Evolutionary conservation across 2,888 invertebrate species (phyloP), one percentile per base, ranked within the genome.

Genomic region (Polydesmus complanatus): DNA sequence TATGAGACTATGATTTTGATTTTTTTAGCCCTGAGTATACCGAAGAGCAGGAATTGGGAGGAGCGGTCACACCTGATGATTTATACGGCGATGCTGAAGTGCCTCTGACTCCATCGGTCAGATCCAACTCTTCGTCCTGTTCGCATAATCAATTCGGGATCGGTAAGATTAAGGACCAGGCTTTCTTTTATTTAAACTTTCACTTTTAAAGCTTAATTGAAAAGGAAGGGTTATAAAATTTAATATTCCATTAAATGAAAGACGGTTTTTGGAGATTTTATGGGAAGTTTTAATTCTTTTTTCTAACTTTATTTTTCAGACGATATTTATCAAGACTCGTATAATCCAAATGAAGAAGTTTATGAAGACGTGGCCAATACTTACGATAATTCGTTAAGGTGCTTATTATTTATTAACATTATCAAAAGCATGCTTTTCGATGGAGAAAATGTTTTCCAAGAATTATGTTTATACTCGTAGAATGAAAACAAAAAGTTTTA

Each of bases 11-110:
- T n/a, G n/a, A n/a, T n/a, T n/a, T n/a, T n/a, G n/a, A n/a, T n/a
- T n/a, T n/a, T n/a, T 37, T 37, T 8, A 56, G 56, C 21, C 56
- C 56, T 18, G 56, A 56, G n/a, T 56, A 27, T 25, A 56, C 56
- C 22, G 56, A 56, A 22, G 56, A 56, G n/a, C 27, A 56, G 48
- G 56, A 56, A 47, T 22, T 56, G 19, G 56, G 47, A 21, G 37
- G 47, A 21, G 27, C 21, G 3, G 48, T 47, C 48, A 47, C 22
- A 22, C 56, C 56, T 1, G 48, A 37, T 18, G 56, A 56, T 3
- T 48, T 56, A 14, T 56, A 56, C n/a, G 56, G 23, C 23, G 56
- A 56, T 37, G 37, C 56, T 8, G 37, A 37, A 37, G 37, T 37
- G 5, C 37, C 37, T 8, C 5, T 37, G 14, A 37, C 37, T 5